Conservation (phyloP, 2,888 invertebrate species). For the Nemurella pictetii region DNA sequence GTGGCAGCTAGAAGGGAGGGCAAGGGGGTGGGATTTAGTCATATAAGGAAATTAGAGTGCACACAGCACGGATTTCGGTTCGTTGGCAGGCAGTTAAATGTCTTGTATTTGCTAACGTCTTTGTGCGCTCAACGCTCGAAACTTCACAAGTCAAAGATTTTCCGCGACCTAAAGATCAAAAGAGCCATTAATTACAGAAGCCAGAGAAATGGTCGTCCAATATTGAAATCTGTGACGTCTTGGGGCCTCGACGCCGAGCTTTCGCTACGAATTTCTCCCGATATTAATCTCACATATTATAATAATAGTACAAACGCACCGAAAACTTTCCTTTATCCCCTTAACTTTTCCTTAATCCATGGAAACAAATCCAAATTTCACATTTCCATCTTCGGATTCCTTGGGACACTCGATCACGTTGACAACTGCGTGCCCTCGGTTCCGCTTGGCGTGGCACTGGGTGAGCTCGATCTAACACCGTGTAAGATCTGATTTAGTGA, state of each 20-base stretch:
- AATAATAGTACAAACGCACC: not conserved
- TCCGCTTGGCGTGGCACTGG: not conserved
- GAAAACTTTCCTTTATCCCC: not conserved
- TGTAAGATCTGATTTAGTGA: not conserved
- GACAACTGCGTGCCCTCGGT: not conserved
- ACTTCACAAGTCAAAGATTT: not conserved
- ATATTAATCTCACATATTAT: not conserved
- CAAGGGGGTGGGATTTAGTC: too few species aligned
- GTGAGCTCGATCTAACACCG: not conserved
- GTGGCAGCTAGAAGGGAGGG: too few species aligned
- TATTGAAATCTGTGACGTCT: not conserved
- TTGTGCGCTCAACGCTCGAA: not conserved
- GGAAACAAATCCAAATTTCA: not conserved
- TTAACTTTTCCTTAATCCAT: not conserved
- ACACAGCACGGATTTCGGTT: not conserved
- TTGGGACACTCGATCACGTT: not conserved
- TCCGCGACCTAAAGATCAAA: not conserved
- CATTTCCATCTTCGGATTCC: not conserved
- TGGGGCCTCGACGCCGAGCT: not conserved
- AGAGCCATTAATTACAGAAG: not conserved
- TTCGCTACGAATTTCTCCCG: not conserved
- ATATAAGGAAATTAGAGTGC: not conserved
- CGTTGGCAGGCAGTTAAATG: not conserved
- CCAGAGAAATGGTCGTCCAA: not conserved
- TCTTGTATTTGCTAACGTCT: not conserved